These are phyloP conservation scores for Nebria brevicollis DNA, from an alignment of 2,888 invertebrate genomes.

Conservation along the genomic window DNA sequence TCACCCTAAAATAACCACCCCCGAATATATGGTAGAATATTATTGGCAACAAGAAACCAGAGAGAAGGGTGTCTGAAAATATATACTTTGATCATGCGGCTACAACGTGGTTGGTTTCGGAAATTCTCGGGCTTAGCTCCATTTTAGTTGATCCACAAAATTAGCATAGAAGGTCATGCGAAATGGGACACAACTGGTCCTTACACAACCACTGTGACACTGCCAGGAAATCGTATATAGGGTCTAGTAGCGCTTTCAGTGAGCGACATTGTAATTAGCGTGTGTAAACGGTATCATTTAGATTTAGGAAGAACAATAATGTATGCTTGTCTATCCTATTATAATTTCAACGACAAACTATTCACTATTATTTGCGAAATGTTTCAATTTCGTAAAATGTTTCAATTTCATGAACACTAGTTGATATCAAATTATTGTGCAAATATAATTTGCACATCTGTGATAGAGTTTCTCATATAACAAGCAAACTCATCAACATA, in stretches of 20 bases:
- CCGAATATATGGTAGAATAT: not conserved
- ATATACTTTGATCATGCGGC: not conserved
- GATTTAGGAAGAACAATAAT: not conserved
- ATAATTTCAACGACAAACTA: not conserved
- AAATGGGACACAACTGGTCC: not conserved
- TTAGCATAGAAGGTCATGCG: not conserved
- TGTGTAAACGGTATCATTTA: not conserved
- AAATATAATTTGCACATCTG: too few species aligned
- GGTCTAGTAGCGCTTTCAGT: not conserved
- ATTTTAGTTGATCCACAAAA: not conserved
- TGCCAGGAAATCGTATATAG: not conserved
- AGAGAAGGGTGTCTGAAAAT: not conserved
- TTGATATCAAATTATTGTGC: too few species aligned
- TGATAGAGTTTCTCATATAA: too few species aligned
- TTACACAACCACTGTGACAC: not conserved
- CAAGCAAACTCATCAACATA: too few species aligned
- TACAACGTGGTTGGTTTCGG: not conserved
- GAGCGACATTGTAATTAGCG: not conserved
- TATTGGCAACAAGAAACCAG: not conserved
- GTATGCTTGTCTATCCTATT: not conserved
- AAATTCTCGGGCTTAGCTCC: not conserved
- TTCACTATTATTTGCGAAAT: too few species aligned
- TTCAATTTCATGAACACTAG: too few species aligned
- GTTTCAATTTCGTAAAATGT: too few species aligned
- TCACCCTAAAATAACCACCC: too few species aligned